phyloP scores from a whole-genome alignment of 2,888 invertebrate species.

The Melinopterus prodromus region DNA sequence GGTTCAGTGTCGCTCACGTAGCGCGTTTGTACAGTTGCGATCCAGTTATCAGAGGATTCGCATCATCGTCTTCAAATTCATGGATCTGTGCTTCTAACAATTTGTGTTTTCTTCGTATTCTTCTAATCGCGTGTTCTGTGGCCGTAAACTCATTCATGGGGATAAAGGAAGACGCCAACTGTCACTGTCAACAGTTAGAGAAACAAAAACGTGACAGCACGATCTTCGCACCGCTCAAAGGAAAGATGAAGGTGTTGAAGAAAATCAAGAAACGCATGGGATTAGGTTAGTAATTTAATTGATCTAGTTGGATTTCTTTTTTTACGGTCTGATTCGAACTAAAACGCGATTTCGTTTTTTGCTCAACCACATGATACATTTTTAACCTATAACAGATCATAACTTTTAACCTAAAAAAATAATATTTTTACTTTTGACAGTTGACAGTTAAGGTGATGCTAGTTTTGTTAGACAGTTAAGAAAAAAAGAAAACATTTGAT shows the following conservation, averaged over 20 bases:
- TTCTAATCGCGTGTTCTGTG: background rate
- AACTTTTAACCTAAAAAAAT: too few species aligned
- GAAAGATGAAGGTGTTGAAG: conserved; percentile 89
- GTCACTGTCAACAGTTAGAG: conserved; percentile 52
- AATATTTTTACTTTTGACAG: background rate
- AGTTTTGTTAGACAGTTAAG: too few species aligned
- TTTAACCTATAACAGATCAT: too few species aligned
- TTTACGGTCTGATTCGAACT: conserved; percentile 10
- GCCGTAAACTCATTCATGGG: conserved; percentile 53
- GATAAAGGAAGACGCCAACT: conserved; percentile 55
- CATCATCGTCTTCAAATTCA: conserved; percentile 6
- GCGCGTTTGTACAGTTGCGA: conserved; percentile 31
- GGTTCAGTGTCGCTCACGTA: conserved; percentile 31
- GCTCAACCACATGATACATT: background rate
- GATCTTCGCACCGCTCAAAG: conserved; percentile 63
- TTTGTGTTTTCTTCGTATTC: background rate
- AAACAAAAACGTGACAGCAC: conserved; percentile 45
- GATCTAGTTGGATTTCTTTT: conserved; percentile 14
- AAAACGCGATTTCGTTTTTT: conserved; percentile 13
- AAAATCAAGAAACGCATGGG: conserved; percentile 90
- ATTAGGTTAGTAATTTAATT: conserved; percentile 72
- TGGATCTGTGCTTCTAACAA: background rate
- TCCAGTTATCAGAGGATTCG: background rate
- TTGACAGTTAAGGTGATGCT: background rate
- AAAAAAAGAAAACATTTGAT: too few species aligned